Percentiles rank a stretch among this genome's conserved stretches.
Conservation (phyloP, 2,888 invertebrate genomes). For the Tyria jacobaeae region DNA sequence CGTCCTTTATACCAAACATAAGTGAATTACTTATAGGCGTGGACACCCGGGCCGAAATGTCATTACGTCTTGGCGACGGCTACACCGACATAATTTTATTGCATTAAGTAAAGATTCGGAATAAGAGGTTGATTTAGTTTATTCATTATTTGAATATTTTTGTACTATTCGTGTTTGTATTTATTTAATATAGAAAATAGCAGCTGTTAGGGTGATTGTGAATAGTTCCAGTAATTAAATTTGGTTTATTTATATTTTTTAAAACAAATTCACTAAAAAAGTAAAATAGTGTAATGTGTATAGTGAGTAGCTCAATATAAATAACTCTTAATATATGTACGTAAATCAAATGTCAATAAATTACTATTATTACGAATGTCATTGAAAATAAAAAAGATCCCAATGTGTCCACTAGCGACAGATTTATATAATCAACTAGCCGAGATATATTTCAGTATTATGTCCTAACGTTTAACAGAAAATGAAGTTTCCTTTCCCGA, state of each 20-base stretch:
- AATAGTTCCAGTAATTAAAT: too few relatives aligned
- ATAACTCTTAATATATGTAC: too few relatives aligned
- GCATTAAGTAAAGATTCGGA: conserved; percentile 26
- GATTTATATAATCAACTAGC: neutral
- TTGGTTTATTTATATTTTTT: too few relatives aligned
- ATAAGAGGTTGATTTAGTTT: conserved; percentile 1
- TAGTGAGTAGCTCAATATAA: too few relatives aligned
- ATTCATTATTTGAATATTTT: neutral
- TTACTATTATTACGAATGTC: too few relatives aligned
- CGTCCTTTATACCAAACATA: conserved; percentile 19
- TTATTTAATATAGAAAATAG: neutral
- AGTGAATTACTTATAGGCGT: conserved; percentile 36
- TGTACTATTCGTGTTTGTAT: neutral
- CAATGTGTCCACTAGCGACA: neutral
- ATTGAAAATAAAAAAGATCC: too few relatives aligned
- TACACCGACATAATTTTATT: conserved; percentile 17
- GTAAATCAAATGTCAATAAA: too few relatives aligned
- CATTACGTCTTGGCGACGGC: conserved; percentile 26
- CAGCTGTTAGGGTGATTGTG: too few relatives aligned
- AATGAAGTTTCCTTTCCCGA: neutral
- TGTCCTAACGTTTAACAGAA: neutral
- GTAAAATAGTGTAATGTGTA: too few relatives aligned
- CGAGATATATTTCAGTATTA: neutral
- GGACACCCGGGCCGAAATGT: conserved; percentile 27
- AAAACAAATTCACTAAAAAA: too few relatives aligned